These are phyloP conservation scores for Mormoops blainvillei DNA, from an alignment of 2,113 vertebrate species.

Conservation along the genomic window DNA sequence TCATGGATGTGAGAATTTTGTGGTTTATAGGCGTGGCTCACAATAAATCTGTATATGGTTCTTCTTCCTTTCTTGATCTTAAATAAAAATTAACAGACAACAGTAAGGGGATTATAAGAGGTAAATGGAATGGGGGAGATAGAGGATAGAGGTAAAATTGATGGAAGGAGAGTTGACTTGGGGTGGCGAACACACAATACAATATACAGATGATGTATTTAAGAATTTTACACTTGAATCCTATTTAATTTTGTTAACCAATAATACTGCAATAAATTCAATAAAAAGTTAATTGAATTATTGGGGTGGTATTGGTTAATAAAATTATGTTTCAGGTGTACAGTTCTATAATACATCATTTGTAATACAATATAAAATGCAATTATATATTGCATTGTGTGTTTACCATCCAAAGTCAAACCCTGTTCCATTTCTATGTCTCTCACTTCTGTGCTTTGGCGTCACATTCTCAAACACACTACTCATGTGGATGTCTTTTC, in stretches of 20 bases:
- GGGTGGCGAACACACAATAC: too few relatives aligned
- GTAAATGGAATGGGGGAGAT: background rate
- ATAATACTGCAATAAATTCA: too few relatives aligned
- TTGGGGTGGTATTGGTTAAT: too few relatives aligned
- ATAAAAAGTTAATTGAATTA: too few relatives aligned
- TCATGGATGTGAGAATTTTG: background rate
- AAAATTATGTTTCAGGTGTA: background rate
- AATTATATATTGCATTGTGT: background rate
- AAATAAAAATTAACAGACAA: too few relatives aligned
- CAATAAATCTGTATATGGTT: fast-evolving
- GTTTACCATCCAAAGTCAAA: background rate
- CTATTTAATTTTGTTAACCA: too few relatives aligned
- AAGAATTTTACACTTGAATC: too few relatives aligned
- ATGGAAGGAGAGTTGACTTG: too few relatives aligned
- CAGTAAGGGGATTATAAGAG: background rate
- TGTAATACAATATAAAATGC: background rate
- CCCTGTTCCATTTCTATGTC: background rate
- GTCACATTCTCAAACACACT: background rate
- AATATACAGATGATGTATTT: too few relatives aligned
- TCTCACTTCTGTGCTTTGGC: background rate
- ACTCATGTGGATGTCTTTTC: background rate
- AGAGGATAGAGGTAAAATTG: too few relatives aligned
- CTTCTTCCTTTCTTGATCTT: background rate
- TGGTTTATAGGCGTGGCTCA: background rate
- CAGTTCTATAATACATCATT: background rate